phyloP scores from a whole-genome alignment of 1,140 invertebrate species.

The Zaprionus ornatus region DNA sequence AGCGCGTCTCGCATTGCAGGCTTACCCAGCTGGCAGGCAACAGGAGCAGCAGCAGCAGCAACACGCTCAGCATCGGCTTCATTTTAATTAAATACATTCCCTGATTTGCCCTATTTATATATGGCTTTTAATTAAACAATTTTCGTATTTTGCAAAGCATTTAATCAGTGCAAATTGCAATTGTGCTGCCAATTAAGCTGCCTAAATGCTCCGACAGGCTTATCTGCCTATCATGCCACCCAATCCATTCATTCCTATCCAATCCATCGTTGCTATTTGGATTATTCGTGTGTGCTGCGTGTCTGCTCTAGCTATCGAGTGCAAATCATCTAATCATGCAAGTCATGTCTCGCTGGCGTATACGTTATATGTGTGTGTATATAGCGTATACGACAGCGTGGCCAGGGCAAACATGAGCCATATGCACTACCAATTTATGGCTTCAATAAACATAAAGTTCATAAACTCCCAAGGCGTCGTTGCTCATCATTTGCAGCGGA shows the following conservation, averaged over 20 bases:
- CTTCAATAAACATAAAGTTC: conserved; percentile 82
- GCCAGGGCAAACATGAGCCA: conserved; percentile 34
- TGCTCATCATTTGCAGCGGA: conserved; percentile 73
- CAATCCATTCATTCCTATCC: background rate
- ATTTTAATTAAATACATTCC: conserved; percentile 14
- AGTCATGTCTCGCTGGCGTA: conserved; percentile 5
- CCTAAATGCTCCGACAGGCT: conserved; percentile 16
- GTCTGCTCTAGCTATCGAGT: background rate
- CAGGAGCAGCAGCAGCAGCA: background rate
- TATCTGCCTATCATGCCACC: conserved; percentile 2
- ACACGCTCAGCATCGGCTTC: background rate
- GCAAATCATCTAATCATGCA: conserved; percentile 35
- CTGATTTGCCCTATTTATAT: conserved; percentile 9
- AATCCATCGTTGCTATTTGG: background rate
- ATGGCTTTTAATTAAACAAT: conserved; percentile 10
- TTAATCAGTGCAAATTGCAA: conserved; percentile 34
- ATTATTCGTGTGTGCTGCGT: conserved; percentile 5
- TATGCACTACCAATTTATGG: conserved; percentile 75
- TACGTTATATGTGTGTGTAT: conserved; percentile 11
- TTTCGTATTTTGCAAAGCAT: background rate
- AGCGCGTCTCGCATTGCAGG: background rate
- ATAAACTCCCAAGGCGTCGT: conserved; percentile 76
- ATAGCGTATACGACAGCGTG: conserved; percentile 52
- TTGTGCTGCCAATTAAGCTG: background rate
- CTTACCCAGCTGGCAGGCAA: conserved; percentile 14